These are phyloP conservation scores for Tortrix viridana DNA, from an alignment of 2,888 invertebrate genomes.

Conservation along the genomic window DNA sequence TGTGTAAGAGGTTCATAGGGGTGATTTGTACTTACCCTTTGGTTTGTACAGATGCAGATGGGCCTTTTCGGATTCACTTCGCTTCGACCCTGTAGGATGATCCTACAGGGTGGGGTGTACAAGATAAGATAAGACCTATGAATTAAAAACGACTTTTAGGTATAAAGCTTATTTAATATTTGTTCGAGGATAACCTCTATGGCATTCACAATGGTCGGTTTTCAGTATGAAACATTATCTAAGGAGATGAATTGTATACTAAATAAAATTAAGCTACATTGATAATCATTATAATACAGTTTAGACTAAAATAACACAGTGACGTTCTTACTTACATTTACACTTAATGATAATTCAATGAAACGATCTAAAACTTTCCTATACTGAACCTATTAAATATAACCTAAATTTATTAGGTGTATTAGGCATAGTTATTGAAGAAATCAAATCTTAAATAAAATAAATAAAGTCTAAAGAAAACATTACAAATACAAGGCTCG, in stretches of 20 bases:
- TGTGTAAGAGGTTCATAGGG: too few species aligned
- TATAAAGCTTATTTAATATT: constrained; percentile 50
- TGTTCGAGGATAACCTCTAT: constrained; percentile 72
- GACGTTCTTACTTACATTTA: constrained; percentile 48
- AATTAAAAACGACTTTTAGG: constrained; percentile 35
- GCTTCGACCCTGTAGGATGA: too few species aligned
- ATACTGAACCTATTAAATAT: constrained; percentile 6
- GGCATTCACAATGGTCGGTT: constrained; percentile 68
- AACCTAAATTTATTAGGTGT: constrained; percentile 1
- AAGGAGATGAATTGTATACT: constrained; percentile 24
- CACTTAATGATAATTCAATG: constrained; percentile 40
- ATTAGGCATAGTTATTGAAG: constrained; percentile 7
- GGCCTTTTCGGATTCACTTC: too few species aligned
- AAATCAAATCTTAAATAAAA: constrained; percentile 15
- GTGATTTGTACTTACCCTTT: too few species aligned
- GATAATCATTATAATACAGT: constrained; percentile 30
- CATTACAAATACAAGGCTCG: constrained; percentile 4
- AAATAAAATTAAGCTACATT: constrained; percentile 11
- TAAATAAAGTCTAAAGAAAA: constrained; percentile 18
- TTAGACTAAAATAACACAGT: constrained; percentile 58
- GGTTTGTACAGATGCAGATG: too few species aligned
- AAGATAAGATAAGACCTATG: too few species aligned
- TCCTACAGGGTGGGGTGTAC: too few species aligned
- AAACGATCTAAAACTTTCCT: constrained; percentile 11
- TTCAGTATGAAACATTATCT: constrained; percentile 40